These are phyloP conservation scores for Cantharis nigra DNA, from an alignment of 2,888 invertebrate species.

Conservation along the genomic window DNA sequence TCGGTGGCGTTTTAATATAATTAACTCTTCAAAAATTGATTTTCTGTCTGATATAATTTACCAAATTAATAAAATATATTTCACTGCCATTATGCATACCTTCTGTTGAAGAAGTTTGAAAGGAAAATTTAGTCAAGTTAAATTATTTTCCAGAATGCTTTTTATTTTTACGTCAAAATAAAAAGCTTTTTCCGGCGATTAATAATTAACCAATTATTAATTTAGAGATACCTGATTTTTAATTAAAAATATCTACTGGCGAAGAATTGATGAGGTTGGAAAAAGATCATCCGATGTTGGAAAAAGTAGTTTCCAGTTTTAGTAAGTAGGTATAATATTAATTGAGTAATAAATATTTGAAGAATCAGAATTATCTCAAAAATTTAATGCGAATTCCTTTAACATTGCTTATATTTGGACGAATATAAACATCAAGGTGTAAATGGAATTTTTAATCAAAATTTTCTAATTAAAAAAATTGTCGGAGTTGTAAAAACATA, in stretches of 20 bases:
- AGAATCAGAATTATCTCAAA: too few species aligned
- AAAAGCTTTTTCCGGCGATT: neutral
- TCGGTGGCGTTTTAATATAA: neutral
- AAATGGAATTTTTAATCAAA: neutral
- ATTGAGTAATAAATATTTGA: too few species aligned
- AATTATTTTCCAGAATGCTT: neutral
- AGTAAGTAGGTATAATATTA: too few species aligned
- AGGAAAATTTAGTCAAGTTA: neutral
- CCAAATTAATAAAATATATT: neutral
- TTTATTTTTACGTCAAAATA: neutral
- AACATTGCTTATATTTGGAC: neutral
- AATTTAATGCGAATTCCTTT: neutral
- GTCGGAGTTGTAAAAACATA: neutral
- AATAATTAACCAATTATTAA: neutral
- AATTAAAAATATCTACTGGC: neutral
- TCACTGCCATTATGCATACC: neutral
- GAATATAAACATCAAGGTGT: neutral
- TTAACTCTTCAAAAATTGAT: neutral
- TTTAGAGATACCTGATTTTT: neutral
- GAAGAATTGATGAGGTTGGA: neutral
- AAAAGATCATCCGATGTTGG: too few species aligned
- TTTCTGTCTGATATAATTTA: neutral
- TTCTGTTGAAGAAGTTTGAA: neutral
- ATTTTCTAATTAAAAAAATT: neutral
- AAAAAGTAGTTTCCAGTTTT: too few species aligned